Percentiles rank a stretch among this genome's conserved stretches.
Conservation (phyloP, 2,797 vertebrate genomes). For the Atherinosoma microstoma region DNA sequence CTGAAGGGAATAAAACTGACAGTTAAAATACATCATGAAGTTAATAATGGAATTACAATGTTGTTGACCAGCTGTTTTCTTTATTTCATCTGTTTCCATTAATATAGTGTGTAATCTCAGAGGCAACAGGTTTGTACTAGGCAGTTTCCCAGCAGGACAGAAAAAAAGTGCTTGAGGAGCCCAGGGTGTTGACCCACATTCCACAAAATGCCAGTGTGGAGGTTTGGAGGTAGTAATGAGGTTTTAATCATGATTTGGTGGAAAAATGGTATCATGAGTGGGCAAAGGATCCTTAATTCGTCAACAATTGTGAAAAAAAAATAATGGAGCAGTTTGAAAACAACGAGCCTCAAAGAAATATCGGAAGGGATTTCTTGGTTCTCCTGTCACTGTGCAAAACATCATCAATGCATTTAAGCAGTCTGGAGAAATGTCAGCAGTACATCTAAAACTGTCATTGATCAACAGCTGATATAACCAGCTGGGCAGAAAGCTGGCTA, state of each 20-base stretch:
- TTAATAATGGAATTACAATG: neutral
- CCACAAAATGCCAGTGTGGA: neutral
- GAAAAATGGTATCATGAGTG: neutral
- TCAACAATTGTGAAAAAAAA: neutral
- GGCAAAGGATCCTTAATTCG: neutral
- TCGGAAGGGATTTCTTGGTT: neutral
- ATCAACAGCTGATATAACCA: neutral
- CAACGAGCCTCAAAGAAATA: neutral
- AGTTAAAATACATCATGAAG: conserved; percentile 9
- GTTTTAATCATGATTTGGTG: neutral
- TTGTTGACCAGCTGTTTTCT: conserved; percentile 3
- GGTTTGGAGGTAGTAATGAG: neutral
- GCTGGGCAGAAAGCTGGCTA: neutral
- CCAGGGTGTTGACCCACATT: neutral
- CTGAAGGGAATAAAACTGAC: neutral
- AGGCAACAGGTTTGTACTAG: neutral
- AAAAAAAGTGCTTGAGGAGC: neutral
- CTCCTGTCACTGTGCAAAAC: neutral
- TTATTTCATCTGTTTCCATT: neutral
- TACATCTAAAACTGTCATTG: neutral
- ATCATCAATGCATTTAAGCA: neutral
- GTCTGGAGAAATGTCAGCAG: neutral
- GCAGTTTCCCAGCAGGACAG: neutral
- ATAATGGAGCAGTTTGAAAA: neutral
- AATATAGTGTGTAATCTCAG: no score